Evolutionary conservation across 2,797 vertebrate genomes (phyloP).

Genomic region (Enteromius fasciolatus): DNA sequence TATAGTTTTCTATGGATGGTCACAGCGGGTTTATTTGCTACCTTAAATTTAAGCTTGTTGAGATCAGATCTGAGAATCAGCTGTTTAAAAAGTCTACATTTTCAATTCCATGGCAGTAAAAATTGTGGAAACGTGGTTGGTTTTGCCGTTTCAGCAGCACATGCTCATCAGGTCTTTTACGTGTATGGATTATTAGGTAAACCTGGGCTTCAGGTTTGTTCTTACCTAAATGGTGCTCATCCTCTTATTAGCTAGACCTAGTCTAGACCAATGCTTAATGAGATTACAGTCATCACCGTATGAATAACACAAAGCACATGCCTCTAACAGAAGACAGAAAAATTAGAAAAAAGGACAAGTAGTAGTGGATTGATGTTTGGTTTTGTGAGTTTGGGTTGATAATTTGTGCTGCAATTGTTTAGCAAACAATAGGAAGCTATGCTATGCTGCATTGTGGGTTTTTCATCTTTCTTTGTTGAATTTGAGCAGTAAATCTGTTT

Average conservation of each 20-base stretch:
- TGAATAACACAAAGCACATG: slow-evolving; percentile 41
- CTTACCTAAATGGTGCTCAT: slow-evolving; percentile 43
- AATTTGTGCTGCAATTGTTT: slow-evolving; percentile 28
- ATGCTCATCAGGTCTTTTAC: not conserved
- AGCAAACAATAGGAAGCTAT: slow-evolving; percentile 40
- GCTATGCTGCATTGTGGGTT: slow-evolving; percentile 19
- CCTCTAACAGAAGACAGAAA: not conserved
- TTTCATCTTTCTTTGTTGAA: slow-evolving; percentile 49
- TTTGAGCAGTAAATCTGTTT: slow-evolving; percentile 48
- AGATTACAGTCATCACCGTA: slow-evolving; percentile 50
- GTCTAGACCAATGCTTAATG: slow-evolving; percentile 58
- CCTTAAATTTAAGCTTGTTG: not conserved
- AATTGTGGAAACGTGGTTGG: not conserved
- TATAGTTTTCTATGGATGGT: not conserved
- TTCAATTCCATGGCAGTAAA: not conserved
- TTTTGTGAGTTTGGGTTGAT: slow-evolving; percentile 11
- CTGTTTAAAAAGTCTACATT: not conserved
- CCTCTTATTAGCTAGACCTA: slow-evolving; percentile 48
- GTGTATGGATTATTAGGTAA: not conserved
- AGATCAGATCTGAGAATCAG: not conserved
- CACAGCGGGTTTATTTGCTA: not conserved
- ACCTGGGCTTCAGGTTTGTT: slow-evolving; percentile 11
- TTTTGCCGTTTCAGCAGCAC: not conserved
- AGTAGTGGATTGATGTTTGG: slow-evolving; percentile 15
- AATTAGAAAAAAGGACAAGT: not conserved